Base-by-base conservation (phyloP, 2,797 vertebrate genomes). In the Cirrhinus molitorella region DNA sequence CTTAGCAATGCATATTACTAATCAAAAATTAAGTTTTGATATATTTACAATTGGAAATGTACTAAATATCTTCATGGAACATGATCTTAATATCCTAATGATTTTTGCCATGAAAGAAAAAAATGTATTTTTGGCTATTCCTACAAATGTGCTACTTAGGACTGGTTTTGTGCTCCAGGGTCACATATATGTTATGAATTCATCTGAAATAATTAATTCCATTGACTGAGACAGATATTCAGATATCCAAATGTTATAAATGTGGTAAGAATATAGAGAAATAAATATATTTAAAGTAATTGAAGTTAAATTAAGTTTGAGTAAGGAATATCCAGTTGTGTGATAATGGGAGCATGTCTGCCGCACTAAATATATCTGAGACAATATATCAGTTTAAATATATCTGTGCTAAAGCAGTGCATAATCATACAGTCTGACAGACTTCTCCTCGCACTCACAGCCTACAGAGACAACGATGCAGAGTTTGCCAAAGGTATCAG, bases 301-400 rank as follows among this genome's bases (percentile, higher is more conserved):
- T 34, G 2, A 4, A 40, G 37, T 9, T 8, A 40, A 34, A 34
- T 34, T 34, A 34, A 34, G 31, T 8, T 68, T 34, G 19, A 31
- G 23, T 12, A 45, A 12, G 57, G 19, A 65, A 40, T 75, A 23
- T 66, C 53, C 65, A 37, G 67, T 80, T 63, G 12, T 40, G 61
- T 84, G 80, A 79, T 75, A 59, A 73, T 37, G 66, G 25, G 53
- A 63, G 61, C 66, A 43, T 53, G 47, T 82, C 53, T 84, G 43
- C 28, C 61, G 67, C 37, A 53, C 10, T 88, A 85, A 87, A 87
- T 85, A 88, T 88, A 88, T 70, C 63, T 66, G 53, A 78, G 55
- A 85, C 61, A 81, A 31, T 31, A 28, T 63, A 23, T 55, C 57
- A 70, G 11, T 85, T 86, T 83, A 84, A 85, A 87, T 85, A 88